These are phyloP conservation scores for Cataglyphis altisquamis DNA, from an alignment of 2,888 invertebrate species.

Conservation along the genomic window DNA sequence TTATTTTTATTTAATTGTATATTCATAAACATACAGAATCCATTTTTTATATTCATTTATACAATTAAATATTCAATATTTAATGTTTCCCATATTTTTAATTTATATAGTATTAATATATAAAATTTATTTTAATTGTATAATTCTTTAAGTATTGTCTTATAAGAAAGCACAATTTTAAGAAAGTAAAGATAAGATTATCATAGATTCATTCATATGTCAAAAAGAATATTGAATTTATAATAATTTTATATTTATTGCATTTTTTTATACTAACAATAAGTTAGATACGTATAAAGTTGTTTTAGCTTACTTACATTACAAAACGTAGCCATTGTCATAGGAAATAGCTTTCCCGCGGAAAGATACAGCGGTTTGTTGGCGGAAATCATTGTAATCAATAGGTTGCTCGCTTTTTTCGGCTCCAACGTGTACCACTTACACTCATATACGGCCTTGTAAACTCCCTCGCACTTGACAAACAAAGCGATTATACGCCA, in stretches of 20 bases:
- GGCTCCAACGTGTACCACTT: constrained; percentile 67
- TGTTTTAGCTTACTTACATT: background rate
- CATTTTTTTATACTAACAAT: too few species aligned
- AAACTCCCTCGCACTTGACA: constrained; percentile 60
- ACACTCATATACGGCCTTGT: constrained; percentile 60
- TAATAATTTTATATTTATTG: background rate
- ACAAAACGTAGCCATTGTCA: constrained; percentile 17
- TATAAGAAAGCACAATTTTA: background rate
- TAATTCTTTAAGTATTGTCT: background rate
- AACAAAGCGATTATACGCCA: background rate
- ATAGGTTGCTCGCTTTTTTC: constrained; percentile 57
- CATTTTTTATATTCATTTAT: too few species aligned
- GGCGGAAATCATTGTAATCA: constrained; percentile 60
- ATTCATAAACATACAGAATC: too few species aligned
- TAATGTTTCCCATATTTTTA: too few species aligned
- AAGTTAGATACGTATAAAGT: background rate
- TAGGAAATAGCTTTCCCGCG: constrained; percentile 63
- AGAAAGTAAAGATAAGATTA: background rate
- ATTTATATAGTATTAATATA: background rate
- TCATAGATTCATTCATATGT: background rate
- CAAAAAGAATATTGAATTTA: background rate
- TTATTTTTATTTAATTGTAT: too few species aligned
- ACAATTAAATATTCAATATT: too few species aligned
- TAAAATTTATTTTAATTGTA: background rate
- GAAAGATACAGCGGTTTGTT: constrained; percentile 59